Percentiles rank a stretch among this genome's conserved stretches.
These are phyloP conservation scores for Saxidomus purpurata DNA, from an alignment of 1,140 invertebrate genomes.

Conservation along the genomic window DNA sequence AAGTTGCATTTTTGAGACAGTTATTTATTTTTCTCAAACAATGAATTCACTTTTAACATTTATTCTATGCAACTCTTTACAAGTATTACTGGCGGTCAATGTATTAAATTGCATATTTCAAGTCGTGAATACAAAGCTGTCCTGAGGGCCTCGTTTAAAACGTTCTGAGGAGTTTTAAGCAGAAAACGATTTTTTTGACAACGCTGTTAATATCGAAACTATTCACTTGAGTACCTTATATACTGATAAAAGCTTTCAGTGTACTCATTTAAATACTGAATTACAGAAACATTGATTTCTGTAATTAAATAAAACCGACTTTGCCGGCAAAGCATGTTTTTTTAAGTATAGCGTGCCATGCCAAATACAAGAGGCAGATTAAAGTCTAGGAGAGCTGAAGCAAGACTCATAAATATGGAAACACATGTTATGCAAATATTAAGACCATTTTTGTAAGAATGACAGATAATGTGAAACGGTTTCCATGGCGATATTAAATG, in stretches of 20 bases:
- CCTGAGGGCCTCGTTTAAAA: too few relatives aligned
- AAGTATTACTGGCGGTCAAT: too few relatives aligned
- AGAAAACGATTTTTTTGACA: too few relatives aligned
- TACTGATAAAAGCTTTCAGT: neutral
- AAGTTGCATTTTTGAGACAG: too few relatives aligned
- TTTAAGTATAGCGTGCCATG: neutral
- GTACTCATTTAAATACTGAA: neutral
- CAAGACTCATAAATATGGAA: constrained; percentile 7
- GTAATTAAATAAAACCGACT: neutral
- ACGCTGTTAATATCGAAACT: too few relatives aligned
- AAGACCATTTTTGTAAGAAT: neutral
- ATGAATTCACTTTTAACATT: too few relatives aligned
- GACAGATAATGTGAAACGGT: constrained; percentile 1
- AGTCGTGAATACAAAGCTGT: too few relatives aligned
- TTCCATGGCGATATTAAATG: constrained; percentile 1
- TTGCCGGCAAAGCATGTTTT: neutral
- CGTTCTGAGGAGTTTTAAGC: too few relatives aligned
- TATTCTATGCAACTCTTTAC: too few relatives aligned
- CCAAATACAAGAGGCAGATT: neutral
- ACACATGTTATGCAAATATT: constrained; percentile 27
- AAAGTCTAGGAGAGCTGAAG: neutral
- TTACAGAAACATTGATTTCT: neutral
- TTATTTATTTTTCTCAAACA: too few relatives aligned
- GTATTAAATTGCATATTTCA: too few relatives aligned
- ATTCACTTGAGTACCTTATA: too few relatives aligned